Percentiles rank a stretch among this genome's conserved stretches.
These are phyloP conservation scores for Lepus oiostolus DNA, from an alignment of 2,797 vertebrate species.

Conservation along the genomic window DNA sequence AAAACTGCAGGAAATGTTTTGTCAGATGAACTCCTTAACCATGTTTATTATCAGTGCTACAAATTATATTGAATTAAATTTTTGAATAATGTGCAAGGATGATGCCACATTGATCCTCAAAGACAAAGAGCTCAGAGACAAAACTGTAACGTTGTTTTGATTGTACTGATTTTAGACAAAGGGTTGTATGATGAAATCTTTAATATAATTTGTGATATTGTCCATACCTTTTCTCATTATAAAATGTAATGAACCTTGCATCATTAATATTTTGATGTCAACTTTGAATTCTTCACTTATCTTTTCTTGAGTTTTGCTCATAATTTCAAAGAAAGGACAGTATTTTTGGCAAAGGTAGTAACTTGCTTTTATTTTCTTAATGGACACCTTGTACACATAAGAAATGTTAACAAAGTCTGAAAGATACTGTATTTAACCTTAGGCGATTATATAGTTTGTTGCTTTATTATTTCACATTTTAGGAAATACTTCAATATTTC, in stretches of 20 bases:
- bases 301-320: background rate
- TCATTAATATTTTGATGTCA: conserved; percentile 9
- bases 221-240: background rate
- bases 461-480: conserved; percentile 30
- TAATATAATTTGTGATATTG: background rate
- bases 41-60: conserved; percentile 52
- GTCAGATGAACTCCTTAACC: conserved; percentile 42
- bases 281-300: background rate
- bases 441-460: background rate
- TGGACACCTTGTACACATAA: background rate
- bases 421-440: background rate
- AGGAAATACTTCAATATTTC: conserved; percentile 21
- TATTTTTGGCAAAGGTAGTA: background rate
- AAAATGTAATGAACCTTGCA: background rate
- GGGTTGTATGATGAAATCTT: background rate
- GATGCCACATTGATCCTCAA: background rate
- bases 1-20: conserved; percentile 67
- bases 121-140: background rate
- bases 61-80: conserved; percentile 41
- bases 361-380: background rate
- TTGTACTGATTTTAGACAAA: background rate
- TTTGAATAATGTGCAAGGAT: conserved; percentile 64
- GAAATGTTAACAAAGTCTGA: background rate
- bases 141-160: background rate
- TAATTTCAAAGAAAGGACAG: background rate